Evolutionary conservation across 2,888 invertebrate genomes (phyloP).

Genomic region (Lamellibrachia columna): DNA sequence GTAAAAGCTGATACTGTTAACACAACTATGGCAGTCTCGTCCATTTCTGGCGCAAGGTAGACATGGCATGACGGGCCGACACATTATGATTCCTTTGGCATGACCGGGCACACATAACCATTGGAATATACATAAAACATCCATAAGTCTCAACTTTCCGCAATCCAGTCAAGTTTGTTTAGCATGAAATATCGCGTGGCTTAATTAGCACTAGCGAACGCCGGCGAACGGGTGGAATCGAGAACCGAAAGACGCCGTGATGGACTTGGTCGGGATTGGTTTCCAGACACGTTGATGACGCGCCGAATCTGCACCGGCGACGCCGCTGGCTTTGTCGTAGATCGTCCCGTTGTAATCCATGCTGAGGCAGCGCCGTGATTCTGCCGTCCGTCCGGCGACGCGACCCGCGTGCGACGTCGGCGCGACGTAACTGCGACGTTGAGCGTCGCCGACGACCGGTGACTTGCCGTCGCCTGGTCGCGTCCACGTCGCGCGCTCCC

Average conservation of each 20-base stretch:
- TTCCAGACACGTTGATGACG: not conserved
- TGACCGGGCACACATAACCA: not conserved
- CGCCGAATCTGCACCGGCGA: not conserved
- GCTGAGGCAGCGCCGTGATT: not conserved
- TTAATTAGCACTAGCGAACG: not conserved
- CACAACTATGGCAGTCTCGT: not conserved
- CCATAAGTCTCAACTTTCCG: too few relatives aligned
- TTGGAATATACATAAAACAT: not conserved
- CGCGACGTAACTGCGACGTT: not conserved
- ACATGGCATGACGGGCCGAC: not conserved
- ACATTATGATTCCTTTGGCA: not conserved
- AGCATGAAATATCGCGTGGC: too few relatives aligned
- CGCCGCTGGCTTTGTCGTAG: not conserved
- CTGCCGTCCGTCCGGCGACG: not conserved
- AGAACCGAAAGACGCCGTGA: not conserved
- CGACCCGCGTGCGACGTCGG: not conserved
- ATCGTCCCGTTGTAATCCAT: not conserved
- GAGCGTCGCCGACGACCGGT: not conserved
- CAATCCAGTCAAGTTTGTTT: too few relatives aligned
- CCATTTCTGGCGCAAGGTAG: not conserved
- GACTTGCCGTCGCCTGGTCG: not conserved
- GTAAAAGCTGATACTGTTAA: constrained; percentile 12
- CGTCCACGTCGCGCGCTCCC: constrained; percentile 3
- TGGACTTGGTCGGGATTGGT: not conserved
- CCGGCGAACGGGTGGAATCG: not conserved